Percentiles rank a stretch among this genome's conserved stretches.
phyloP scores from a whole-genome alignment of 2,888 invertebrate genomes.

The Epicampocera succincta region DNA sequence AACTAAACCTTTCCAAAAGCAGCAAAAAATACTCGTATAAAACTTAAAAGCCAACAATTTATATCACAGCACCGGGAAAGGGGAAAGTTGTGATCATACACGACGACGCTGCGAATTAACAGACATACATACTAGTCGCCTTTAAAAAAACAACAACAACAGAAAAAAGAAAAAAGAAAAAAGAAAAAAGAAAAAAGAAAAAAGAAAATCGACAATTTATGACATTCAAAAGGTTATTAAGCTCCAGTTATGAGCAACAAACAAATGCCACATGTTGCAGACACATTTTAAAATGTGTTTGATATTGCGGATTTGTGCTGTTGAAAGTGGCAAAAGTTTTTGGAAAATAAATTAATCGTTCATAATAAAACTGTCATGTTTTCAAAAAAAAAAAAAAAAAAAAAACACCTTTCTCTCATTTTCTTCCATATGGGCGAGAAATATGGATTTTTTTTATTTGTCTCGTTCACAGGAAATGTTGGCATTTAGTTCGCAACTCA shows the following conservation, averaged over 20 bases:
- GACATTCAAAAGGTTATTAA: constrained; percentile 62
- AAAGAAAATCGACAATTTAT: constrained; percentile 50
- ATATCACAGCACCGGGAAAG: not conserved
- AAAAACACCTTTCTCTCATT: constrained; percentile 49
- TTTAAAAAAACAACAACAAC: not conserved
- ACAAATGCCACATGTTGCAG: constrained; percentile 45
- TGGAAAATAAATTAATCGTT: constrained; percentile 46
- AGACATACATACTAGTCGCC: constrained; percentile 1
- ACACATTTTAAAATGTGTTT: constrained; percentile 10
- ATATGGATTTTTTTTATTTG: not conserved
- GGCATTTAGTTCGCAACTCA: constrained; percentile 12
- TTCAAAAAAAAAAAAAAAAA: constrained; percentile 7
- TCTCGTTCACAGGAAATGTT: not conserved
- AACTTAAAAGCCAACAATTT: constrained; percentile 5
- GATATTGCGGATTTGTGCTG: constrained; percentile 7
- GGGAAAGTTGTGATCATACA: not conserved
- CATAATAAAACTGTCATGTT: constrained; percentile 63
- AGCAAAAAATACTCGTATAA: not conserved
- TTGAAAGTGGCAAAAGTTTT: constrained; percentile 52
- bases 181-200: not conserved
- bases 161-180: not conserved
- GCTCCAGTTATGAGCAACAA: constrained; percentile 49
- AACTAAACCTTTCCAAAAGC: constrained; percentile 41
- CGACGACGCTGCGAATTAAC: not conserved
- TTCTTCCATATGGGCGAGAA: constrained; percentile 8